A percentile compares a stretch with the other conserved stretches of the same genome.
phyloP scores from a whole-genome alignment of 2,113 vertebrate genomes.

The Phalacrocorax pelagicus region DNA sequence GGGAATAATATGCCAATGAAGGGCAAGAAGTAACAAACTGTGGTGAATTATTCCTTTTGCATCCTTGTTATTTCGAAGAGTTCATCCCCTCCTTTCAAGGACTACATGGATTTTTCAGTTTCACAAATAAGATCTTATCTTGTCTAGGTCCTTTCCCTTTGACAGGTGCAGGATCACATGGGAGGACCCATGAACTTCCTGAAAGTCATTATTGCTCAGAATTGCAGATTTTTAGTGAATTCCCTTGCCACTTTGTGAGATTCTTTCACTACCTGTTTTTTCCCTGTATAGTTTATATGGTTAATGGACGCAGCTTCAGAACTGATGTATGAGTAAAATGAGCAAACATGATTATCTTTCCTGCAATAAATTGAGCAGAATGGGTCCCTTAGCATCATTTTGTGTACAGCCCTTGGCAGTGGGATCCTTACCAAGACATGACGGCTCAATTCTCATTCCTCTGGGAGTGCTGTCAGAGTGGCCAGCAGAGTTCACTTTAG shows the following conservation, averaged over 20 bases:
- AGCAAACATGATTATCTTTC: background rate
- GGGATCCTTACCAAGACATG: background rate
- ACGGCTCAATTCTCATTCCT: background rate
- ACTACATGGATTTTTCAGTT: background rate
- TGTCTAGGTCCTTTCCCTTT: background rate
- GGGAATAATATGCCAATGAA: background rate
- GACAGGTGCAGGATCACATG: background rate
- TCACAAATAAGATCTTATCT: conserved; percentile 2
- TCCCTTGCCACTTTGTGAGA: background rate
- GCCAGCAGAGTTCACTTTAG: conserved; percentile 25
- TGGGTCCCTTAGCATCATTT: background rate
- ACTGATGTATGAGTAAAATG: background rate
- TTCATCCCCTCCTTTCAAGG: background rate
- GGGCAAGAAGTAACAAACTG: background rate
- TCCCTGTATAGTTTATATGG: background rate
- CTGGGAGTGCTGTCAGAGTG: background rate
- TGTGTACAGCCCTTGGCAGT: background rate
- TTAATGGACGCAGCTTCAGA: background rate
- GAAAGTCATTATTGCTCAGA: background rate
- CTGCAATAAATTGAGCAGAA: background rate
- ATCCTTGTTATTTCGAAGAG: background rate
- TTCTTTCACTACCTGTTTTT: background rate
- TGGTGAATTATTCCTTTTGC: background rate
- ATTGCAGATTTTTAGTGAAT: background rate
- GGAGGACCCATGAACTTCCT: background rate